Evolutionary conservation across 1,140 invertebrate genomes (phyloP), one percentile per base, ranked within the genome.

Genomic region (Adelges cooleyi): DNA sequence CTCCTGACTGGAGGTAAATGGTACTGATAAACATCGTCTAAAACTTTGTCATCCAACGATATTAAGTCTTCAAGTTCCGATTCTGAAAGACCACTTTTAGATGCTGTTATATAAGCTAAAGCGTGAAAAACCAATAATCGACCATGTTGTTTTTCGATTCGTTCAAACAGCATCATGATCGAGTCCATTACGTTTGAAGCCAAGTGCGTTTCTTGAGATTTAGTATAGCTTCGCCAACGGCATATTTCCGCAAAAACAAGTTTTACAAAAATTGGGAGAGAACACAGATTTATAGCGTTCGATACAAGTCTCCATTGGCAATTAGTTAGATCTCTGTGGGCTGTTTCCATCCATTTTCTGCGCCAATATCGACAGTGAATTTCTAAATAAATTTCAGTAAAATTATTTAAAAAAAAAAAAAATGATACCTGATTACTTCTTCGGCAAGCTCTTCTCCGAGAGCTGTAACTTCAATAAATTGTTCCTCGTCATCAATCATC

Each of bases 1-100:
- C 95, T 79, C 46, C 95, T 78, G 0, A 95, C 92, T 0, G 95
- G 95, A 1, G 95, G 95, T 72, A 98, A 81, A 80, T 98, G 93
- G 73, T 98, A 98, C 73, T 99, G 95, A 72, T 98, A 99, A 0
- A 99, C 94, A 72, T 99, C 95, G 72, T 98, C 95, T 46, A 99
- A 75, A 1, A 86, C 83, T 73, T 87, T 90, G 75, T 98, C 92
- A 71, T 96, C 93, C 50, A 97, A 72, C 0, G 92, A 95, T 68
- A 97, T 95, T 9, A 95, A 76, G 78, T 97, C 93, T 76, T 96
- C 93, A 0, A 96, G 76, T 73, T 97, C 93, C 0, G 90, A 92
- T 75, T 96, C 93, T 0, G 90, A 93, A 1, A 96, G 77, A 1
- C 93, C 93, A 66, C 89, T 93, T 72, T 92, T 89, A 0, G 90